A percentile compares a stretch with the other conserved stretches of the same genome.
Evolutionary conservation across 2,888 invertebrate species (phyloP).

Genomic region (Scaptomyza caliginosa): DNA sequence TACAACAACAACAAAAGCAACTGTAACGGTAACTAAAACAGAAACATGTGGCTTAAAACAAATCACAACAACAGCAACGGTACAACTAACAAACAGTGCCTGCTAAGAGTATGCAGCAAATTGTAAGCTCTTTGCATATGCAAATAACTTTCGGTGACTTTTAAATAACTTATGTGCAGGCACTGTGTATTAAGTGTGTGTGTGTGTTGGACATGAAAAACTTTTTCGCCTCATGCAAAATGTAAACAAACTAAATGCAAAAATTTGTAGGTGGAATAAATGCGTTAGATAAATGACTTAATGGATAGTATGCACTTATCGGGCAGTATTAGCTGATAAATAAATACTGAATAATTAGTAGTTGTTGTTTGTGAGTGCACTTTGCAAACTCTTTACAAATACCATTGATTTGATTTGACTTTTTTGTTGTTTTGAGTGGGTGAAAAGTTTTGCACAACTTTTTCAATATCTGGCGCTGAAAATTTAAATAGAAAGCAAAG

Average conservation of each 20-base stretch:
- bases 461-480: slow-evolving; percentile 1
- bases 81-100: slow-evolving; percentile 18
- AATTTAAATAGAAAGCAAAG: background rate
- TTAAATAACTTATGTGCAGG: slow-evolving; percentile 24
- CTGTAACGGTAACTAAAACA: slow-evolving; percentile 9
- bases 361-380: background rate
- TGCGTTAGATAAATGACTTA: background rate
- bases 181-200: slow-evolving; percentile 20
- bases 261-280: background rate
- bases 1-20: background rate
- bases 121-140: too few species aligned
- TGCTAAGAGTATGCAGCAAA: slow-evolving; percentile 11
- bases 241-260: slow-evolving; percentile 14
- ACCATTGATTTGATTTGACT: slow-evolving; percentile 8
- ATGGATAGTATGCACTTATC: background rate
- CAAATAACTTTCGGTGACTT: slow-evolving; percentile 1
- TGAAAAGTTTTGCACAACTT: too few species aligned
- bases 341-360: background rate
- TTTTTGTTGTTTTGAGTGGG: slow-evolving; percentile 1
- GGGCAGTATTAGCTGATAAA: background rate
- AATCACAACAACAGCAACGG: slow-evolving; percentile 10
- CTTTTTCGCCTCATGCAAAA: slow-evolving; percentile 1
- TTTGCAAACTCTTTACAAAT: background rate
- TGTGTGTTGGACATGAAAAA: background rate
- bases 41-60: slow-evolving; percentile 17